Evolutionary conservation across 2,113 vertebrate species (phyloP).

Genomic region (Catharus fuscescens): DNA sequence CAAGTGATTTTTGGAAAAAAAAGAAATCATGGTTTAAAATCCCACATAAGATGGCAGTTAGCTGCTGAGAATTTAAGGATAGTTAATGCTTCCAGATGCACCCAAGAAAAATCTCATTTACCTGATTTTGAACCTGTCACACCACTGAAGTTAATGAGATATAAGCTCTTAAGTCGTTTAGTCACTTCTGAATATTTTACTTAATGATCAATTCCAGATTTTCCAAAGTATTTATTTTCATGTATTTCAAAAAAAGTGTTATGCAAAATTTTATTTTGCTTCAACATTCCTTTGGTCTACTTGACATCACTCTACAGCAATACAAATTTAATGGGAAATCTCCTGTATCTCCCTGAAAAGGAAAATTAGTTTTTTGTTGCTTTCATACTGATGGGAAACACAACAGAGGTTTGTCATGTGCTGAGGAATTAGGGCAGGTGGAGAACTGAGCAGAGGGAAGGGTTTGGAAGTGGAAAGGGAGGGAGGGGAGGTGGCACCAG

Average conservation of each 20-base stretch:
- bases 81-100: not conserved
- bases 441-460: not conserved
- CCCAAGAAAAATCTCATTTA: not conserved
- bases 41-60: not conserved
- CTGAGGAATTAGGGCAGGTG: not conserved
- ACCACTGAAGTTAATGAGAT: not conserved
- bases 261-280: not conserved
- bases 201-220: not conserved
- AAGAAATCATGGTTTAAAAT: not conserved
- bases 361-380: not conserved
- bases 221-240: not conserved
- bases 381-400: not conserved
- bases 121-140: not conserved
- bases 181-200: not conserved
- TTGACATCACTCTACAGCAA: not conserved
- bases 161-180: not conserved
- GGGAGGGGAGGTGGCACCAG: not conserved
- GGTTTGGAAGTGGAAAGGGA: not conserved
- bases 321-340: not conserved
- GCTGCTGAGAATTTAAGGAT: not conserved
- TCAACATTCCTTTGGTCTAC: slow-evolving; percentile 8
- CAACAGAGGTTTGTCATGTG: not conserved
- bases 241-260: not conserved
- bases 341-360: not conserved
- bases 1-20: not conserved